phyloP scores from a whole-genome alignment of 1,140 invertebrate species.

The Euura saliciscinereae region DNA sequence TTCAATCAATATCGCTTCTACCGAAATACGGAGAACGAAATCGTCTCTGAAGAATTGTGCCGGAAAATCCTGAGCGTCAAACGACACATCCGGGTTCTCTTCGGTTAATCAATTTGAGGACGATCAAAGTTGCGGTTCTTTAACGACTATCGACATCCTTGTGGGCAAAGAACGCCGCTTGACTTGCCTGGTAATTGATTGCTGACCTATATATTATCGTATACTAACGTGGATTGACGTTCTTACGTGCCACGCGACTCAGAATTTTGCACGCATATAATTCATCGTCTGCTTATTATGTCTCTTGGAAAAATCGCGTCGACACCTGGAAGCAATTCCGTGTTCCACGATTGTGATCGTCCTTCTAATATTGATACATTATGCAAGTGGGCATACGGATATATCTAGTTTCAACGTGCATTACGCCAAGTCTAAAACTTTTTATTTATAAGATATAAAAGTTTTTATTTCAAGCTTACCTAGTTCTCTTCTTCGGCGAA shows the following conservation, averaged over 20 bases:
- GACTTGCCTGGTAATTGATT: background rate
- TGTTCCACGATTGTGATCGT: no score
- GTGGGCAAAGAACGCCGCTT: background rate
- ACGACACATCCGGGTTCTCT: background rate
- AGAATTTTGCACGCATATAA: background rate
- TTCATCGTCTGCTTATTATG: no score
- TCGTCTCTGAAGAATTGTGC: background rate
- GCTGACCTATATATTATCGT: background rate
- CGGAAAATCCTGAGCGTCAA: background rate
- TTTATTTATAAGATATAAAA: slow-evolving; percentile 2
- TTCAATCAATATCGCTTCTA: background rate
- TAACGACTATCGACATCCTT: background rate
- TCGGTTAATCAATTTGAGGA: background rate
- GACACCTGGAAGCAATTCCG: no score
- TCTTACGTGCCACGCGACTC: background rate
- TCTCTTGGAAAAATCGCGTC: no score
- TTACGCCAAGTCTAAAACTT: background rate
- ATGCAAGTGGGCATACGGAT: no score
- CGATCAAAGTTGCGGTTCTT: background rate
- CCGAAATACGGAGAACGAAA: background rate
- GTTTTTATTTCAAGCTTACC: slow-evolving; percentile 3
- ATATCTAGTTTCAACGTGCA: no score
- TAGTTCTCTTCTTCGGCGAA: slow-evolving; percentile 21
- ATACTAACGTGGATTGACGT: background rate
- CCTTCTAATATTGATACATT: no score